A percentile compares a stretch with the other conserved stretches of the same genome.
phyloP scores from a whole-genome alignment of 2,113 vertebrate genomes.

The Protomyctophum bolini region DNA sequence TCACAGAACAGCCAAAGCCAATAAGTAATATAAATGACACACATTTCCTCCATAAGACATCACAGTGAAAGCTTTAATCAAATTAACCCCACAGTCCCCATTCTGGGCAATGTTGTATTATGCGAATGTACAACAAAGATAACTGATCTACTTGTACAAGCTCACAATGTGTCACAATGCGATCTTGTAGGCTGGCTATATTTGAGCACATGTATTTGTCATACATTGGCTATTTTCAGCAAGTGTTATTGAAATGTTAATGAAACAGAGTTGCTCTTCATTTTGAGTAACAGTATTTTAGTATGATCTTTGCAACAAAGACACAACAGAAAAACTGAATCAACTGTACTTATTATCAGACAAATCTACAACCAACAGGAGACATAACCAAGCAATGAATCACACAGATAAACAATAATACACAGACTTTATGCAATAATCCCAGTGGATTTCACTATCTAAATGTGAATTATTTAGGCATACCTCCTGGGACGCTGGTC shows the following conservation, averaged over 20 bases:
- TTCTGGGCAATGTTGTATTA: no score
- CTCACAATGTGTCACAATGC: no score
- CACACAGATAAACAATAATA: constrained; percentile 1
- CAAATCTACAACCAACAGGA: no score
- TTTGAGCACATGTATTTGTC: no score
- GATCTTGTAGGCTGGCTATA: no score
- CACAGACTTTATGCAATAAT: background rate
- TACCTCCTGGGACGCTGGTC: constrained; percentile 41
- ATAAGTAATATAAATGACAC: background rate
- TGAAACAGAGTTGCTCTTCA: background rate
- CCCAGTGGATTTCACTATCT: background rate
- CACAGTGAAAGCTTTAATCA: background rate
- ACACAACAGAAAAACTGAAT: background rate
- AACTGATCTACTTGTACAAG: no score
- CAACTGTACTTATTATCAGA: no score
- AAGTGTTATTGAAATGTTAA: no score
- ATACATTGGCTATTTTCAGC: no score
- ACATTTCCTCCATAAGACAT: background rate
- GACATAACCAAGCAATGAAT: constrained; percentile 10
- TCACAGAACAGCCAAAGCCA: constrained; percentile 23
- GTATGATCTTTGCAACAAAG: background rate
- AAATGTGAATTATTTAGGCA: constrained; percentile 34
- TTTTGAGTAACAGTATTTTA: background rate
- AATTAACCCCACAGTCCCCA: background rate
- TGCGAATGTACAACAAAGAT: no score